A percentile compares a stretch with the other conserved stretches of the same genome.
These are phyloP conservation scores for Charaxes varanes DNA, from an alignment of 1,140 invertebrate species.

Conservation along the genomic window DNA sequence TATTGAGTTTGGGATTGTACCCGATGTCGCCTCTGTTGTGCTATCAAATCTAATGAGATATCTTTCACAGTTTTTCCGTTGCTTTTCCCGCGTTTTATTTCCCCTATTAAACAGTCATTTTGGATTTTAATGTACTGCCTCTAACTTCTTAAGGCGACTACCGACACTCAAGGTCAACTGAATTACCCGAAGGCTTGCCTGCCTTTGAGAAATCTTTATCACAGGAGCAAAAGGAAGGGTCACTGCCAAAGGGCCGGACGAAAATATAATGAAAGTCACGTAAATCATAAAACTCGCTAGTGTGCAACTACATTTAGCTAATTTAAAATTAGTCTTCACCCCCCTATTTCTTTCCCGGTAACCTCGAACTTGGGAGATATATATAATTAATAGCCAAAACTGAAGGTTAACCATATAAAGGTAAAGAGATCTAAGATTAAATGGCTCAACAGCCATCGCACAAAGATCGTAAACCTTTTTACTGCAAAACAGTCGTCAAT, in stretches of 20 bases:
- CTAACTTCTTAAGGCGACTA: too few relatives aligned
- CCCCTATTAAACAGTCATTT: not conserved
- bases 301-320: too few relatives aligned
- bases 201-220: too few relatives aligned
- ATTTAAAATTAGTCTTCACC: not conserved
- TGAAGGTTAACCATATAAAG: conserved; percentile 13
- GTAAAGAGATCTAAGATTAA: conserved; percentile 17
- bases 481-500: conserved; percentile 36
- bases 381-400: conserved; percentile 7
- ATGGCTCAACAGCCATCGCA: conserved; percentile 10
- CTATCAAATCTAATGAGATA: conserved; percentile 47
- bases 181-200: too few relatives aligned
- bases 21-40: conserved; percentile 51
- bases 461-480: conserved; percentile 31
- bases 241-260: too few relatives aligned
- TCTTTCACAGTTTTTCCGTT: conserved; percentile 3
- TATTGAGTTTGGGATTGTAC: conserved; percentile 64
- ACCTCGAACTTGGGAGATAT: conserved; percentile 4
- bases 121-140: too few relatives aligned
- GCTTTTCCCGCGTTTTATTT: not conserved
- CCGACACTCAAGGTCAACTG: too few relatives aligned
- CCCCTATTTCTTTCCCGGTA: not conserved
- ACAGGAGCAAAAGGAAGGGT: too few relatives aligned
- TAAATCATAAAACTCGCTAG: not conserved
- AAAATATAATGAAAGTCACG: not conserved